Evolutionary conservation across 2,113 vertebrate genomes (phyloP).

Genomic region (Tachuris rubrigastra): DNA sequence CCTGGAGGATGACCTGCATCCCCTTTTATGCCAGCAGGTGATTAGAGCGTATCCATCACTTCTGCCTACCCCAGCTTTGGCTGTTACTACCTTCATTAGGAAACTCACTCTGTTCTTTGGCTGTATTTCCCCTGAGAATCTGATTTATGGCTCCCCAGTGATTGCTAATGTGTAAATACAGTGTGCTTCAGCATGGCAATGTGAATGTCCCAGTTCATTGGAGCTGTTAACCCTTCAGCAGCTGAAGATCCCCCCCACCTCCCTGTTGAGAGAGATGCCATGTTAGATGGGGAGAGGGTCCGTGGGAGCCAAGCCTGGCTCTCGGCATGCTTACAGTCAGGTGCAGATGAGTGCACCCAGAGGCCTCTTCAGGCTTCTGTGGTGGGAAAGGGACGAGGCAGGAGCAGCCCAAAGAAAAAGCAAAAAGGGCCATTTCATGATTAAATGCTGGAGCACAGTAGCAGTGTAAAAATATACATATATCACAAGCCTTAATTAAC

Average conservation of each 20-base stretch:
- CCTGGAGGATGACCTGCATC: not conserved
- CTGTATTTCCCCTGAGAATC: constrained; percentile 56
- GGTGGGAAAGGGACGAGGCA: not conserved
- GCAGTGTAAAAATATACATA: constrained; percentile 57
- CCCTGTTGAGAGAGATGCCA: not conserved
- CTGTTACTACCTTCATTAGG: not conserved
- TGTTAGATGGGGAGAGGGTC: not conserved
- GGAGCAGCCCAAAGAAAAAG: not conserved
- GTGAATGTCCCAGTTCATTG: not conserved
- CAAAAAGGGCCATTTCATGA: constrained; percentile 38
- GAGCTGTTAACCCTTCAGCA: constrained; percentile 21
- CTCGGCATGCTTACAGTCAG: not conserved
- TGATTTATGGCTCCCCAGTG: constrained; percentile 22
- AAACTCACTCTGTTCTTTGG: constrained; percentile 32
- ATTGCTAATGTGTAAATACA: constrained; percentile 55
- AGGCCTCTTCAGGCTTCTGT: not conserved
- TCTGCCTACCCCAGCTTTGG: not conserved
- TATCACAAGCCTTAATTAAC: constrained; percentile 70
- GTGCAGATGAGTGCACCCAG: not conserved
- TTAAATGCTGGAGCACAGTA: constrained; percentile 32
- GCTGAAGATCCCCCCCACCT: not conserved
- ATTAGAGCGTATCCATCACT: not conserved
- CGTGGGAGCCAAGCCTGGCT: not conserved
- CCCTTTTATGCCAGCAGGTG: not conserved
- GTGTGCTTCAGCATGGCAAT: constrained; percentile 9